phyloP scores from a whole-genome alignment of 2,888 invertebrate species.

The Schizaphis graminum region DNA sequence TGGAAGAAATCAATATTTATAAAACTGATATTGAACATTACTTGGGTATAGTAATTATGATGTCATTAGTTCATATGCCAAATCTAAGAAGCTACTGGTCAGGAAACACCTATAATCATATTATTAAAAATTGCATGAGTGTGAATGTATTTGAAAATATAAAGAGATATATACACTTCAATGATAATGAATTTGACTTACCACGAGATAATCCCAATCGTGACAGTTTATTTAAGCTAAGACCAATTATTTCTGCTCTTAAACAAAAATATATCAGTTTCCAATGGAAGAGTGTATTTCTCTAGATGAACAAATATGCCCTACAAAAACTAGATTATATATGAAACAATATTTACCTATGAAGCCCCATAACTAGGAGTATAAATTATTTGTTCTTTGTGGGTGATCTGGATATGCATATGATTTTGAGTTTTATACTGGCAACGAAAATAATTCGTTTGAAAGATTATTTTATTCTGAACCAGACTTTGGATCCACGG shows the following conservation, averaged over 20 bases:
- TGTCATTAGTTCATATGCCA: background rate
- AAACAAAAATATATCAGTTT: background rate
- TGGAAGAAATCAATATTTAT: background rate
- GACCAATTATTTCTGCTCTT: slow-evolving; percentile 38
- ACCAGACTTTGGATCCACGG: no score
- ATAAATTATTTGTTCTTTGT: no score
- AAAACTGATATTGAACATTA: background rate
- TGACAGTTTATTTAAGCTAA: slow-evolving; percentile 44
- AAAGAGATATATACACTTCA: slow-evolving; percentile 36
- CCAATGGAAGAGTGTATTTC: no score
- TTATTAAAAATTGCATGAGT: background rate
- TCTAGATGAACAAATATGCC: slow-evolving; percentile 68
- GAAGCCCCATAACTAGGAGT: no score
- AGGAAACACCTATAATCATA: background rate
- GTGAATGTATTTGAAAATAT: background rate
- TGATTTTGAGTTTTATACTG: no score
- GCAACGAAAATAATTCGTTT: no score
- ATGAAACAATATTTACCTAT: slow-evolving; percentile 69
- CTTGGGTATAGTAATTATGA: background rate
- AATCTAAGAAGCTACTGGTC: background rate
- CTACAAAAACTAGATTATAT: slow-evolving; percentile 70
- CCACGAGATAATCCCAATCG: background rate
- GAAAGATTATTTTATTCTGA: no score
- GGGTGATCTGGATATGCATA: no score
- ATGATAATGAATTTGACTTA: slow-evolving; percentile 7